Evolutionary conservation across 1,140 invertebrate species (phyloP), one percentile per base, ranked within the genome.

Genomic region (Propsilocerus akamusi): DNA sequence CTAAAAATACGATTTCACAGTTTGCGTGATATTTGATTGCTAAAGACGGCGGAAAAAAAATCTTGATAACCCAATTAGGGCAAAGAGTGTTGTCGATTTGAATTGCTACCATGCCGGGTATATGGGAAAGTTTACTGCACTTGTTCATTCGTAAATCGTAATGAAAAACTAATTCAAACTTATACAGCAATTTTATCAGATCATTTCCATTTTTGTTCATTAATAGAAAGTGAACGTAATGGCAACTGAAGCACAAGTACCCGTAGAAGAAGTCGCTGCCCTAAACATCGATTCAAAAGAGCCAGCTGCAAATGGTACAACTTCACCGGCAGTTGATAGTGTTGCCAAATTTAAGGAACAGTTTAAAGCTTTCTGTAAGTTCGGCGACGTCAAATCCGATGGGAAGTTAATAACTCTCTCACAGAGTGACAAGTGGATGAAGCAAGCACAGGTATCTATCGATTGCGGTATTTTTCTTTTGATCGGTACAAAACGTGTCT

Each of bases 371-470:
- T 93, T 91, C 61, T 79, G 85, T 2, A 89, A 89, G 68, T 93
- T 93, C 58, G 90, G 90, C 1, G 86, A 92, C 60, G 72, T 73
- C 1, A 90, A 88, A 58, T 83, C 82, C 8, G 85, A 89, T 58
- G 90, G 90, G 5, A 89, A 85, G 62, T 71, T 75, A 20, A 86
- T 93, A 47, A 91, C 88, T 0, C 65, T 92, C 1, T 85, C 83
- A 20, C 88, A 92, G 62, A 86, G 84, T 58, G 89, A 94, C 65
- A 93, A 93, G 65, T 94, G 90, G 89, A 85, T 94, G 78, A 93
- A 92, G 57, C 89, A 94, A 61, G 89, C 90, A 60, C 26, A 26
- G 8, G 47, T 48, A 48, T 8, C 5, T 8, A n/a, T n/a, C 8
- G 12, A 20, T n/a, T 17, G 8, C 10, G 34, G 3, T 1, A 8